Conservation (phyloP, 2,888 invertebrate species). For the Neoitamus cyanurus region DNA sequence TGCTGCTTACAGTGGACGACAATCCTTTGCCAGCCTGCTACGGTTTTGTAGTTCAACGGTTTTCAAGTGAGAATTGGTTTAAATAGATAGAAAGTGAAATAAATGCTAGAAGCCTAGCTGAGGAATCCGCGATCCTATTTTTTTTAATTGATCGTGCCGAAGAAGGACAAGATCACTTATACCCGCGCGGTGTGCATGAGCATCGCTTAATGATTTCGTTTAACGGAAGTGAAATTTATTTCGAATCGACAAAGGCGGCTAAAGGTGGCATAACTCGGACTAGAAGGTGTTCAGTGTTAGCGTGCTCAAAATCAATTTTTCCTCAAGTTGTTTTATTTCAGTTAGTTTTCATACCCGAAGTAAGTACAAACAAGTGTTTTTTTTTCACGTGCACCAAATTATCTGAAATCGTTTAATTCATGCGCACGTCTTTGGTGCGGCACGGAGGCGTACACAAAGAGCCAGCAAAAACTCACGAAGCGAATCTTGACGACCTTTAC, state of each 20-base stretch:
- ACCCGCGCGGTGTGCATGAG: background rate
- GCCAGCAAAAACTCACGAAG: background rate
- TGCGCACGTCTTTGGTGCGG: background rate
- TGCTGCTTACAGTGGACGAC: background rate
- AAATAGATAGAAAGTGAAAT: too few species aligned
- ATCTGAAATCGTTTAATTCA: background rate
- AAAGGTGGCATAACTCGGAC: background rate
- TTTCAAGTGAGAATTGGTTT: background rate
- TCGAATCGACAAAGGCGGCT: background rate
- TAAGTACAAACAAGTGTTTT: background rate
- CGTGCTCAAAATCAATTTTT: background rate
- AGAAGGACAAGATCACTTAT: background rate
- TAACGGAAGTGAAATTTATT: conserved; percentile 14
- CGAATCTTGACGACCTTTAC: background rate
- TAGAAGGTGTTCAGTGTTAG: background rate
- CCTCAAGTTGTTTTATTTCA: background rate
- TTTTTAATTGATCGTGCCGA: background rate
- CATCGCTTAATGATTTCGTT: conserved; percentile 29
- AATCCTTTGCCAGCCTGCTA: background rate
- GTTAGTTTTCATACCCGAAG: background rate
- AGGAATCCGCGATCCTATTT: background rate
- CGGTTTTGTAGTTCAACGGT: background rate
- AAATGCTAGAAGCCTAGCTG: background rate
- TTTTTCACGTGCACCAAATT: background rate
- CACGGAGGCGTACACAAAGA: background rate